A percentile compares a stretch with the other conserved stretches of the same genome.
phyloP scores from a whole-genome alignment of 2,888 invertebrate species.

The Pristionchus arcanus region DNA sequence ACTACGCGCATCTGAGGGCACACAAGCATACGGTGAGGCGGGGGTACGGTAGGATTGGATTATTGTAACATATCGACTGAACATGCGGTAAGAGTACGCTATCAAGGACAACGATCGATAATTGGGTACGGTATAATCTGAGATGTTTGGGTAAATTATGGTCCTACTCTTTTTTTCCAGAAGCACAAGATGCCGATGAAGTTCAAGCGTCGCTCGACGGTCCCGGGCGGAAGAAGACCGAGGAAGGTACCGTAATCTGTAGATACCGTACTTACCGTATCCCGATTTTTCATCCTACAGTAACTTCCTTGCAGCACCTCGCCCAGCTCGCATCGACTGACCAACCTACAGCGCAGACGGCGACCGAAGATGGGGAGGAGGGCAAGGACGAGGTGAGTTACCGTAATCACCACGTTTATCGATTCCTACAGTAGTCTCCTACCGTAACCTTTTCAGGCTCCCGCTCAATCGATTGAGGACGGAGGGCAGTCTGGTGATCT shows the following conservation, averaged over 20 bases:
- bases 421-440: not conserved
- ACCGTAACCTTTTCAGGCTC: not conserved
- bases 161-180: not conserved
- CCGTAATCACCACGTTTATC: not conserved
- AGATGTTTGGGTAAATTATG: too few species aligned
- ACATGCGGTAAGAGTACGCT: too few species aligned
- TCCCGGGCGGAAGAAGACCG: not conserved
- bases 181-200: slow-evolving; percentile 37
- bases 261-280: not conserved
- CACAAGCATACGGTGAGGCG: slow-evolving; percentile 26
- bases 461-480: not conserved
- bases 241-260: not conserved
- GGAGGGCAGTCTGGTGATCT: not conserved
- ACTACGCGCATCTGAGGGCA: slow-evolving; percentile 33
- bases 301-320: not conserved
- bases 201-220: slow-evolving; percentile 15
- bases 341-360: not conserved
- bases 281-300: not conserved
- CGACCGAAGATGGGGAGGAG: not conserved
- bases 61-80: not conserved
- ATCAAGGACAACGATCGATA: too few species aligned
- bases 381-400: not conserved
- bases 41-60: not conserved
- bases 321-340: not conserved
- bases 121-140: not conserved